Conservation (phyloP, 2,797 vertebrate species). For the Alca torda region DNA sequence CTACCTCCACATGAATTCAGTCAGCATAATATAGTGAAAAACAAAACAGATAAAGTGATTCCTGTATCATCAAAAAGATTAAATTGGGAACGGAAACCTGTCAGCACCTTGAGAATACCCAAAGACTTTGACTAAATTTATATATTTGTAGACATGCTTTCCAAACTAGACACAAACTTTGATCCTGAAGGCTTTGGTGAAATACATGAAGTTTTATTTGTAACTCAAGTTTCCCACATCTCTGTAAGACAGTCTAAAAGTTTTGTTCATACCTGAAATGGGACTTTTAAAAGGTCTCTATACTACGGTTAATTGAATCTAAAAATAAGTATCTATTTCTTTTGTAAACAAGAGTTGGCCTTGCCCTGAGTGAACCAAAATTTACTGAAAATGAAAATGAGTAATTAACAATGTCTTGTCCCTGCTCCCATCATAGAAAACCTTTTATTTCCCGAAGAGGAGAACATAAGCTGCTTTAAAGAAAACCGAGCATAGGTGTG, state of each 20-base stretch:
- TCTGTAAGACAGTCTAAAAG: background rate
- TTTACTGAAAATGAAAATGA: conserved; percentile 43
- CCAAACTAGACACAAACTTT: background rate
- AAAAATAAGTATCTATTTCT: conserved; percentile 23
- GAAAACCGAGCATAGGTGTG: background rate
- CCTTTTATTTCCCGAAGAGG: conserved; percentile 1
- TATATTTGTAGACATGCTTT: background rate
- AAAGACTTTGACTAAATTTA: background rate
- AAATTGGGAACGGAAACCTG: background rate
- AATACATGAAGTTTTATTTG: background rate
- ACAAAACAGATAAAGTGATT: background rate
- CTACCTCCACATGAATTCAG: background rate
- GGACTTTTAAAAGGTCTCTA: background rate
- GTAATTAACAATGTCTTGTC: conserved; percentile 39
- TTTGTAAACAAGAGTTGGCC: background rate
- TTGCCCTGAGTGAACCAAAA: background rate
- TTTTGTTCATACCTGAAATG: background rate
- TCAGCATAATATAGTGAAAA: background rate
- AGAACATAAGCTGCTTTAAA: conserved; percentile 20
- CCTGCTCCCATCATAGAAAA: conserved; percentile 16
- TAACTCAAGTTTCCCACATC: background rate
- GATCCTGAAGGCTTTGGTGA: background rate
- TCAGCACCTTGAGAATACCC: background rate
- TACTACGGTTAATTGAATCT: background rate
- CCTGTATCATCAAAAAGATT: background rate